phyloP scores from a whole-genome alignment of 1,140 invertebrate genomes.

The Apis laboriosa region DNA sequence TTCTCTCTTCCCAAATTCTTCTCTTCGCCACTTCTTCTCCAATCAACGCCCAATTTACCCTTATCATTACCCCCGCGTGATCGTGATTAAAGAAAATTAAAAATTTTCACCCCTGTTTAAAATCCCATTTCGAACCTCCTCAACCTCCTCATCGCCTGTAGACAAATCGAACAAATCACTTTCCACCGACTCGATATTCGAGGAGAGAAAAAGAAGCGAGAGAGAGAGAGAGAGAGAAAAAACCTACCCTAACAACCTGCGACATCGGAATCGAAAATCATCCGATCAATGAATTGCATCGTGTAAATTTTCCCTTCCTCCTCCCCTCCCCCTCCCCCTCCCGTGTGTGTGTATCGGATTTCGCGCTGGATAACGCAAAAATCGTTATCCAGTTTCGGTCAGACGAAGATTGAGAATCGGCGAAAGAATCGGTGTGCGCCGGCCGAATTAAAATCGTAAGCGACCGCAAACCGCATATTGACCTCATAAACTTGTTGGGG shows the following conservation, averaged over 20 bases:
- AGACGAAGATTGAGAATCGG: slow-evolving; percentile 43
- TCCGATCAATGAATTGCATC: slow-evolving; percentile 9
- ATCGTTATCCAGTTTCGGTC: slow-evolving; percentile 45
- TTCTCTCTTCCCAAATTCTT: too few relatives aligned
- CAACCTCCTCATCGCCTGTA: too few relatives aligned
- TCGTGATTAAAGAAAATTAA: too few relatives aligned
- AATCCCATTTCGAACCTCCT: too few relatives aligned
- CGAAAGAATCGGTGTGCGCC: slow-evolving; percentile 29
- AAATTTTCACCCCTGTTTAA: too few relatives aligned
- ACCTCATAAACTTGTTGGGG: slow-evolving; percentile 52
- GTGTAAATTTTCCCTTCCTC: slow-evolving; percentile 6
- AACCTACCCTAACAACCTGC: not conserved
- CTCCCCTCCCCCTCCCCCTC: too few relatives aligned
- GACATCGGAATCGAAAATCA: not conserved
- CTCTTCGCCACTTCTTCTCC: too few relatives aligned
- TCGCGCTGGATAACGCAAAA: not conserved
- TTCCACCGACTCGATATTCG: not conserved
- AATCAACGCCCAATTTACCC: too few relatives aligned
- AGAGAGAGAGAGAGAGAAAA: too few relatives aligned
- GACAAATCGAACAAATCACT: not conserved
- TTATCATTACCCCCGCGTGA: too few relatives aligned
- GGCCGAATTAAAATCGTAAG: slow-evolving; percentile 55
- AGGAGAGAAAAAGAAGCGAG: too few relatives aligned
- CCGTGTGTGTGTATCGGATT: not conserved
- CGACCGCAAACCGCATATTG: slow-evolving; percentile 62